These are phyloP conservation scores for Drosophila ananassae DNA, from an alignment of 1,140 invertebrate genomes.

Conservation along the genomic window DNA sequence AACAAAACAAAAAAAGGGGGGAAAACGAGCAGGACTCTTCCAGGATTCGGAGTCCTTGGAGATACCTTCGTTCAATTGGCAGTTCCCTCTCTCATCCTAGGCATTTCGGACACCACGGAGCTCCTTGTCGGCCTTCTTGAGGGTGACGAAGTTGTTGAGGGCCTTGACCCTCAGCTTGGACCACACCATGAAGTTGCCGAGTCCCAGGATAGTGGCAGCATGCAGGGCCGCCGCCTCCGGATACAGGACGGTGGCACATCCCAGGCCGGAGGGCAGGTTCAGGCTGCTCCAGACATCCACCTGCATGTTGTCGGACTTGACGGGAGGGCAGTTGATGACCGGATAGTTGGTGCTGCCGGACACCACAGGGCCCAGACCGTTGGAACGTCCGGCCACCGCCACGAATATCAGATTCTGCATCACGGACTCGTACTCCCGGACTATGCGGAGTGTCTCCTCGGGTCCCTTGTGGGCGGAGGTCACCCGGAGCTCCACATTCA, in stretches of 20 bases:
- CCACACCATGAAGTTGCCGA: slow-evolving; percentile 95
- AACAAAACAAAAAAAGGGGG: not conserved
- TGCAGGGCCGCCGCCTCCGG: slow-evolving; percentile 95
- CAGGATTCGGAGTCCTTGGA: not conserved
- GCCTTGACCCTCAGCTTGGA: slow-evolving; percentile 92
- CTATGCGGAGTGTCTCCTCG: slow-evolving; percentile 92
- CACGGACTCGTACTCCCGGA: slow-evolving; percentile 92
- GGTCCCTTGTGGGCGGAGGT: slow-evolving; percentile 98
- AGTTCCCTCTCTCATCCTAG: slow-evolving; percentile 13
- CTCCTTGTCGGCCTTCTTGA: slow-evolving; percentile 88
- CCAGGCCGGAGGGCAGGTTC: slow-evolving; percentile 96
- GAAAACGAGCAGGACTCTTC: not conserved
- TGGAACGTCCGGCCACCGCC: slow-evolving; percentile 97
- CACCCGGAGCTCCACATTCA: slow-evolving; percentile 91
- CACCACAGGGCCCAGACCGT: slow-evolving; percentile 97
- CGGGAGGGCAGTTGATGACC: slow-evolving; percentile 98
- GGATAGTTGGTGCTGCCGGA: slow-evolving; percentile 96
- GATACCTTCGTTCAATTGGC: too few relatives aligned
- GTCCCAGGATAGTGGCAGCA: slow-evolving; percentile 95
- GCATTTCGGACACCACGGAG: slow-evolving; percentile 75
- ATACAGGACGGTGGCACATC: slow-evolving; percentile 96
- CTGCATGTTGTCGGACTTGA: slow-evolving; percentile 88
- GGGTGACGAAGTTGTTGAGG: slow-evolving; percentile 88
- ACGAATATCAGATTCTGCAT: slow-evolving; percentile 94
- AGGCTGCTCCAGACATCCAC: slow-evolving; percentile 97